These are phyloP conservation scores for Dolichopus griseipennis DNA, from an alignment of 2,888 invertebrate species.

Conservation along the genomic window DNA sequence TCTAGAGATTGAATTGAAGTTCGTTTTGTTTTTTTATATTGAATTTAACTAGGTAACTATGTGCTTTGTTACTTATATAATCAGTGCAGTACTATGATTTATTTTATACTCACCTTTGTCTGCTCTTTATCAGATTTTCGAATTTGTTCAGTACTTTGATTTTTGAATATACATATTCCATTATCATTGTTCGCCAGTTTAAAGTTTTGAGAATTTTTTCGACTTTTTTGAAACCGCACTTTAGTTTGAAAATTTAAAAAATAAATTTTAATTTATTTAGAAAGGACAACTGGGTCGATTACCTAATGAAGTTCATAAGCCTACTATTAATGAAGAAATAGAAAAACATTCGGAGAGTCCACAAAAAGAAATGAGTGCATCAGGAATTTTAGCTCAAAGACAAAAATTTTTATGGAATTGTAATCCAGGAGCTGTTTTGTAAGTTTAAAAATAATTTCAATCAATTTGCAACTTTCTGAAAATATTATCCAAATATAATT, in stretches of 20 bases:
- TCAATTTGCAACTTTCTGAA: not conserved
- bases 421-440: constrained; percentile 41
- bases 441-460: constrained; percentile 22
- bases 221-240: too few relatives aligned
- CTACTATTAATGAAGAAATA: constrained; percentile 24
- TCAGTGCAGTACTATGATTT: too few relatives aligned
- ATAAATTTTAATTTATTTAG: constrained; percentile 28
- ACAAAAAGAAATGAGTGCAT: constrained; percentile 29
- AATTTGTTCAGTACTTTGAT: too few relatives aligned
- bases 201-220: too few relatives aligned
- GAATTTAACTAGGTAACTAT: too few relatives aligned
- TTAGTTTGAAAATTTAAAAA: too few relatives aligned
- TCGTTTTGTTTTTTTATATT: too few relatives aligned
- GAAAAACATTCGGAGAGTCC: constrained; percentile 19
- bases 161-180: not conserved
- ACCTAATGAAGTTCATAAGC: constrained; percentile 38
- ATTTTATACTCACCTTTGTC: too few relatives aligned
- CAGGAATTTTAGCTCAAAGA: constrained; percentile 34
- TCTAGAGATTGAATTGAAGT: too few relatives aligned
- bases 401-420: constrained; percentile 44
- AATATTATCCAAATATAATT: constrained; percentile 19
- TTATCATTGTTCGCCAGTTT: constrained; percentile 9
- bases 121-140: too few relatives aligned
- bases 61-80: too few relatives aligned
- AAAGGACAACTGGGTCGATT: constrained; percentile 57